A percentile compares a stretch with the other conserved stretches of the same genome.
phyloP scores from a whole-genome alignment of 2,797 vertebrate genomes.

The Microcaecilia unicolor region DNA sequence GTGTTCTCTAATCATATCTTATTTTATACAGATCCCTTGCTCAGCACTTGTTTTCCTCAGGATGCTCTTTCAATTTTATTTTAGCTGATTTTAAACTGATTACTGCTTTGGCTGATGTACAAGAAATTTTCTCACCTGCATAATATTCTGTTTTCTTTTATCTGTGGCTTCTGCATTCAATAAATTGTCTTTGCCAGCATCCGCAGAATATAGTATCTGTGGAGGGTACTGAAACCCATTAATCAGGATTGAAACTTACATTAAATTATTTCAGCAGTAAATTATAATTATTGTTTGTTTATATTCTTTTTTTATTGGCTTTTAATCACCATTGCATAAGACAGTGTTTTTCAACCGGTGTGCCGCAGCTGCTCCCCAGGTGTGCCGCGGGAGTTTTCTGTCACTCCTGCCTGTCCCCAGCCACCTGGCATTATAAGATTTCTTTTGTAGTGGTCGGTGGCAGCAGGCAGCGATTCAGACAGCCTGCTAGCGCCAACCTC shows the following conservation, averaged over 20 bases:
- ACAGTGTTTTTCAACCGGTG: no score
- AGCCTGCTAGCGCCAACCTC: no score
- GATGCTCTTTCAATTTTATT: not conserved
- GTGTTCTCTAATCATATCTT: no score
- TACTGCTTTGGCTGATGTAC: not conserved
- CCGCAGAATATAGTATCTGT: constrained; percentile 21
- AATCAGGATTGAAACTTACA: constrained; percentile 24
- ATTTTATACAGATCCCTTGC: not conserved
- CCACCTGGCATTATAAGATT: no score
- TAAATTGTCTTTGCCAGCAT: constrained; percentile 9
- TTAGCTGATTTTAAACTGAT: not conserved
- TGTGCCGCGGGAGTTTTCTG: no score
- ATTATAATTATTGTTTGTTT: constrained; percentile 24
- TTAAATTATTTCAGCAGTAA: constrained; percentile 17
- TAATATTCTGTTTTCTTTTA: not conserved
- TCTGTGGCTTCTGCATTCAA: constrained; percentile 16
- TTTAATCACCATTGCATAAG: constrained; percentile 17
- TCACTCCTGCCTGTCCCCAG: no score
- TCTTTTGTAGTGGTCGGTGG: no score
- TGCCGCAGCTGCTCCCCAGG: no score
- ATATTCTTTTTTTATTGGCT: constrained; percentile 8
- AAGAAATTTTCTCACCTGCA: not conserved
- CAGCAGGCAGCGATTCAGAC: no score
- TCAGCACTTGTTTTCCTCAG: no score
- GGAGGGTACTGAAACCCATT: constrained; percentile 17